These are phyloP conservation scores for Ageneiosus marmoratus DNA, from an alignment of 2,113 vertebrate species.

Conservation along the genomic window DNA sequence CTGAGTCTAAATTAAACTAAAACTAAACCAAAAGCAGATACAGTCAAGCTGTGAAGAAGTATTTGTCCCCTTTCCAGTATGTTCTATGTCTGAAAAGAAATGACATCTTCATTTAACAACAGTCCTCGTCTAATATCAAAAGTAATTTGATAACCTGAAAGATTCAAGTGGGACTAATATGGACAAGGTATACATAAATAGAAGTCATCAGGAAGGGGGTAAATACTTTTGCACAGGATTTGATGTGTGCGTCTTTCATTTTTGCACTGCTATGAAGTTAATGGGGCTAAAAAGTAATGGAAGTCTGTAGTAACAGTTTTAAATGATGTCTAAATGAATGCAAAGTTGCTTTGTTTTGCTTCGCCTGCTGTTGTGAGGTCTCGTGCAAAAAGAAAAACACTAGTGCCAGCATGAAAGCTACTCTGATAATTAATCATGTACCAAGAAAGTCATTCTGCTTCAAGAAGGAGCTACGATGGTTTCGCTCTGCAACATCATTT, in stretches of 20 bases:
- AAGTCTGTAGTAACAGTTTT: conserved; percentile 14
- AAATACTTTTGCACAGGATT: no score
- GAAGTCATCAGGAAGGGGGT: no score
- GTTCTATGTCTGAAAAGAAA: no score
- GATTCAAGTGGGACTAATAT: no score
- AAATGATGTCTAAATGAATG: neutral
- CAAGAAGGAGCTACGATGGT: neutral
- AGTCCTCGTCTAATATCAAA: no score
- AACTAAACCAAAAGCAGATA: conserved; percentile 2
- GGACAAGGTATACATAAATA: no score
- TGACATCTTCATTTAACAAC: no score
- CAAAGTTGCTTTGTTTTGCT: neutral
- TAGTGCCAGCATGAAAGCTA: neutral
- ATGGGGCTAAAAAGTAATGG: conserved; percentile 12
- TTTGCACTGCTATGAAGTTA: neutral
- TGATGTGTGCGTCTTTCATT: neutral
- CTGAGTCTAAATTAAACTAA: conserved; percentile 18
- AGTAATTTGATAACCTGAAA: no score
- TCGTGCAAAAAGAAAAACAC: neutral
- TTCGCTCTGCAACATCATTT: neutral
- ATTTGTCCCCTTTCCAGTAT: no score
- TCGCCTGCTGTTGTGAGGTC: neutral
- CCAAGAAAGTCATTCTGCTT: neutral
- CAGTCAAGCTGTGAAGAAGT: no score
- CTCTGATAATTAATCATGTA: neutral